A percentile compares a stretch with the other conserved stretches of the same genome.
Conservation (phyloP, 1,140 invertebrate species). For the Pseudachorutes palmiensis region DNA sequence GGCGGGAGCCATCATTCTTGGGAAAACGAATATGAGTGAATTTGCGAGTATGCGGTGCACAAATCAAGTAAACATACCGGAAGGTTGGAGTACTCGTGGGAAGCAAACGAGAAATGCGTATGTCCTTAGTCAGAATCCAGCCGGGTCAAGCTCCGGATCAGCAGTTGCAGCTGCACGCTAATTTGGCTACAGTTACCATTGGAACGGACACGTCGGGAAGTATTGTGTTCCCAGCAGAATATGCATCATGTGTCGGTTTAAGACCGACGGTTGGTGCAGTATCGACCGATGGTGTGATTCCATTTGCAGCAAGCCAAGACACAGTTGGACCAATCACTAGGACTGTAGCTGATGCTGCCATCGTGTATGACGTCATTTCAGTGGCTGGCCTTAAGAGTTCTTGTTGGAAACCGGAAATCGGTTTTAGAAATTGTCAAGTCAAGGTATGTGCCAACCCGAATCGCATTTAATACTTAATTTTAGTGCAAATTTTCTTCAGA, state of each 20-base stretch:
- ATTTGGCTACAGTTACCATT: constrained; percentile 10
- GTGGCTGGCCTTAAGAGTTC: background rate
- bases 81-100: constrained; percentile 21
- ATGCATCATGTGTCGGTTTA: background rate
- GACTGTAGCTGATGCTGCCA: constrained; percentile 9
- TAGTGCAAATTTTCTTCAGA: background rate
- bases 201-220: constrained; percentile 25
- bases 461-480: background rate
- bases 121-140: background rate
- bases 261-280: constrained; percentile 10
- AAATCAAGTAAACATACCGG: constrained; percentile 9
- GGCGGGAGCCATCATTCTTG: constrained; percentile 16
- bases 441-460: background rate
- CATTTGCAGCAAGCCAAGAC: constrained; percentile 15
- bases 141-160: constrained; percentile 17
- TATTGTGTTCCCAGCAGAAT: constrained; percentile 1
- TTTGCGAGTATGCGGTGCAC: constrained; percentile 11
- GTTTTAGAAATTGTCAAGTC: background rate
- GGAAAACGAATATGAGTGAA: constrained; percentile 15
- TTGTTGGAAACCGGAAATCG: background rate
- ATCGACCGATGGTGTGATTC: constrained; percentile 17
- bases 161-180: constrained; percentile 14
- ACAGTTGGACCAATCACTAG: constrained; percentile 14
- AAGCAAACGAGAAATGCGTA: constrained; percentile 22
- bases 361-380: constrained; percentile 11